A percentile compares a stretch with the other conserved stretches of the same genome.
These are phyloP conservation scores for Matsumyia berberina DNA, from an alignment of 2,888 invertebrate species.

Conservation along the genomic window DNA sequence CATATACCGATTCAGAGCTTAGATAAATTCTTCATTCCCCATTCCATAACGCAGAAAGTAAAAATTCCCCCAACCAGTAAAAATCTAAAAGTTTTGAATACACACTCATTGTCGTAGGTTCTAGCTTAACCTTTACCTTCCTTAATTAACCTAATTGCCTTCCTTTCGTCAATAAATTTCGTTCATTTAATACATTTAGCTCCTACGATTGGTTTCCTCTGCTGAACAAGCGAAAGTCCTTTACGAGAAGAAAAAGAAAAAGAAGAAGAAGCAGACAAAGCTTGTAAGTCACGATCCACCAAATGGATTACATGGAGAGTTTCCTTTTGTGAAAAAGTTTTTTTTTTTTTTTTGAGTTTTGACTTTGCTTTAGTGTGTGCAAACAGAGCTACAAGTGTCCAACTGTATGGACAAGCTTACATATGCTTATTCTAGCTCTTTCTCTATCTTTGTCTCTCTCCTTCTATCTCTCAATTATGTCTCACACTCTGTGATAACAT, in stretches of 20 bases:
- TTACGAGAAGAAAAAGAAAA: constrained; percentile 26
- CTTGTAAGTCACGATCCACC: constrained; percentile 61
- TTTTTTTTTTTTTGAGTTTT: too few species aligned
- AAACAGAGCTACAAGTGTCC: constrained; percentile 10
- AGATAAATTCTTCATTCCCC: too few species aligned
- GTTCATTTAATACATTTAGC: constrained; percentile 77
- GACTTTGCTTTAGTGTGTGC: constrained; percentile 7
- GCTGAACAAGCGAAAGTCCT: constrained; percentile 79
- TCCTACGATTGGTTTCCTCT: constrained; percentile 81
- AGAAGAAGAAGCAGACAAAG: constrained; percentile 28
- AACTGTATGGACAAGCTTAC: constrained; percentile 20
- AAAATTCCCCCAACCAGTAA: too few species aligned
- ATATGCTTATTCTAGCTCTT: constrained; percentile 20
- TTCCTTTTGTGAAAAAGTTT: constrained; percentile 28
- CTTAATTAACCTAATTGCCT: constrained; percentile 3
- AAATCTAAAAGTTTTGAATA: too few species aligned
- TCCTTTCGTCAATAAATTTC: constrained; percentile 40
- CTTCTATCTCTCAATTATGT: neutral
- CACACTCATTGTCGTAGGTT: neutral
- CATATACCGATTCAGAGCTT: too few species aligned
- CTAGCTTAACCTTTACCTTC: too few species aligned
- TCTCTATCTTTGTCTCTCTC: constrained; percentile 18
- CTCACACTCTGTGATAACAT: constrained; percentile 14
- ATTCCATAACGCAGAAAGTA: too few species aligned
- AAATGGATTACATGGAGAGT: constrained; percentile 1